A percentile compares a stretch with the other conserved stretches of the same genome.
Evolutionary conservation across 2,797 vertebrate species (phyloP).

Genomic region (Halcyon leucocephala): DNA sequence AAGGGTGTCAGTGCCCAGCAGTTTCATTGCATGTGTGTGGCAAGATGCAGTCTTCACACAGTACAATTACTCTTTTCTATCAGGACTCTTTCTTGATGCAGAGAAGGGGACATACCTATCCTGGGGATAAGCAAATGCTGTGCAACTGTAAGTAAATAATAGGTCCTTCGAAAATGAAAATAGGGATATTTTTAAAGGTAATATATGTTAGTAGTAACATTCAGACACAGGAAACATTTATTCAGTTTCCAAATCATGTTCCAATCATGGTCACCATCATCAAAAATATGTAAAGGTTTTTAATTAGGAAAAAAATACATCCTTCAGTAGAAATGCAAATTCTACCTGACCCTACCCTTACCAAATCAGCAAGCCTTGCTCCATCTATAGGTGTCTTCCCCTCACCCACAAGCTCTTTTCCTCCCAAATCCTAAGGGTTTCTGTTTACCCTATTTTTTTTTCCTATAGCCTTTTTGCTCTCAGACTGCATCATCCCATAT

Average conservation of each 20-base stretch:
- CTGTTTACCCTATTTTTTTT: not conserved
- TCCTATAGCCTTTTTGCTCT: not conserved
- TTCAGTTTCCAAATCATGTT: not conserved
- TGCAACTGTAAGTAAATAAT: not conserved
- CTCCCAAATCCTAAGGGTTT: not conserved
- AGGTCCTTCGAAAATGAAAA: not conserved
- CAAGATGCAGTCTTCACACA: not conserved
- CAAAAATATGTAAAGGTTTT: not conserved
- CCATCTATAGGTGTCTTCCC: not conserved
- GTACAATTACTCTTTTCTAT: not conserved
- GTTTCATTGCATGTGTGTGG: rapidly evolving
- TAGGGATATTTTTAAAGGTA: not conserved
- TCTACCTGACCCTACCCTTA: not conserved
- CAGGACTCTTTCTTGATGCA: not conserved
- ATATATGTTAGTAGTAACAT: not conserved
- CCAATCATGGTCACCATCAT: not conserved
- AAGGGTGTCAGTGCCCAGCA: not conserved
- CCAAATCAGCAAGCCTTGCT: not conserved
- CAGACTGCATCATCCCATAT: not conserved
- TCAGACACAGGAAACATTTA: not conserved
- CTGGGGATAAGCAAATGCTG: not conserved
- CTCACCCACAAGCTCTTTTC: not conserved
- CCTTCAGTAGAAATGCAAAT: not conserved
- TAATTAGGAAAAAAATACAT: not conserved
- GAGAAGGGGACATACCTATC: rapidly evolving